Evolutionary conservation across 2,888 invertebrate genomes (phyloP), one percentile per base, ranked within the genome.

Genomic region (Microdon myrmicae): DNA sequence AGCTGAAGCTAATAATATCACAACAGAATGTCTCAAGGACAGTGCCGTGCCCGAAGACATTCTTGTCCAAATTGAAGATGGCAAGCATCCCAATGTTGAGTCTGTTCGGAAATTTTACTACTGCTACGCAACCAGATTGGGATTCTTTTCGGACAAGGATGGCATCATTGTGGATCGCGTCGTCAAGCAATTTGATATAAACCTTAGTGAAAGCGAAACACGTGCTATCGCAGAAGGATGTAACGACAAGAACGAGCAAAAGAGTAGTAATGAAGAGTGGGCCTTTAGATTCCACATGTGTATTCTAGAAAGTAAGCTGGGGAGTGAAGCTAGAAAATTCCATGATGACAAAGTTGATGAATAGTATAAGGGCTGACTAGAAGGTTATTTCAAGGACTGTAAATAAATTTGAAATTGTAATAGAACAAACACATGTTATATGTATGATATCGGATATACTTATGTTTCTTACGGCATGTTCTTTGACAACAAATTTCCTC

Each of bases 261-360:
- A 74, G 20, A 71, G 73, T 39, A 69, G 73, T 28, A 58, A 68
- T 3, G 78, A 79, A 47, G 72, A 71, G 6, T 77, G 76, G 74
- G 78, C 77, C 3, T 79, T 71, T 71, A 75, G 78, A n/a, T 76
- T 75, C 14, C 75, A 77, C 58, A 70, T 68, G 47, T 79, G 79
- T 66, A 53, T 79, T 51, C 73, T 76, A 71, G 58, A 68, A 25
- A 77, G 74, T 53, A 72, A 74, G 47, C 69, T 77, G 22, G 79
- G 79, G 1, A 74, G 77, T 2, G 68, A 72, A 9, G 72, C 78
- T 1, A 69, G 64, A 49, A 71, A 73, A 28, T 76, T 67, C 20
- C 67, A 76, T 13, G 70, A 68, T n/a, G n/a, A n/a, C n/a, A n/a
- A n/a, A n/a, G n/a, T n/a, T n/a, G n/a, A n/a, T n/a, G n/a, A n/a